A percentile compares a stretch with the other conserved stretches of the same genome.
Evolutionary conservation across 2,113 vertebrate genomes (phyloP).

Genomic region (Eulacestoma nigropectus): DNA sequence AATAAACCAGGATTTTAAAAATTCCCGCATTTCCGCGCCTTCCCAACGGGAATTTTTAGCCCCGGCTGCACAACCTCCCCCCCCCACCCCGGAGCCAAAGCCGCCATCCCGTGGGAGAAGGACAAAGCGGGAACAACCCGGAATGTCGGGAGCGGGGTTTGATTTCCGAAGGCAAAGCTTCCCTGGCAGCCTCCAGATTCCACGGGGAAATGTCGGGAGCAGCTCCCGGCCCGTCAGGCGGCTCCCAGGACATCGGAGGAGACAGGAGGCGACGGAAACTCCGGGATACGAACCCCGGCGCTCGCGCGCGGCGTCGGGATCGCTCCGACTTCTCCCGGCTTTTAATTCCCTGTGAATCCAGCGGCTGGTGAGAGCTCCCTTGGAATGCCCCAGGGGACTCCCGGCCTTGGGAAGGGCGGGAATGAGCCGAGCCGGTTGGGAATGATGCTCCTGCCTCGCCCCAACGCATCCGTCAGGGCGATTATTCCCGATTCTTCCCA

Average conservation of each 20-base stretch:
- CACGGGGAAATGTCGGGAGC: fast-evolving
- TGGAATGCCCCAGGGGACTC: background rate
- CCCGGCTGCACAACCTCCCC: background rate
- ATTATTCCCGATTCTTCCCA: fast-evolving
- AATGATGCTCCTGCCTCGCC: background rate
- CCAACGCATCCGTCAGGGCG: fast-evolving
- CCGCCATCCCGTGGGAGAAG: fast-evolving
- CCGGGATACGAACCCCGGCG: fast-evolving
- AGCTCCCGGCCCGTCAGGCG: background rate
- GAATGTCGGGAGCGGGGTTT: background rate
- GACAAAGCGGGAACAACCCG: fast-evolving
- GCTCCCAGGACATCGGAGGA: background rate
- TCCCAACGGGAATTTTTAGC: background rate
- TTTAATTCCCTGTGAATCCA: background rate
- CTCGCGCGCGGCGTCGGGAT: background rate
- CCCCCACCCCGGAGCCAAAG: fast-evolving
- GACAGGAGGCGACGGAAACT: fast-evolving
- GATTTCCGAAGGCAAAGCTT: background rate
- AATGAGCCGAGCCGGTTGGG: fast-evolving
- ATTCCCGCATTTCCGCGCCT: background rate
- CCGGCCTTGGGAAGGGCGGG: background rate
- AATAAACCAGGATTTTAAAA: fast-evolving
- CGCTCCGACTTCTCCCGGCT: background rate
- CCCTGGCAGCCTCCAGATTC: background rate
- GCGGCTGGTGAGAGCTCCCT: background rate